phyloP scores from a whole-genome alignment of 1,140 invertebrate species.

The Calliphora vicina region DNA sequence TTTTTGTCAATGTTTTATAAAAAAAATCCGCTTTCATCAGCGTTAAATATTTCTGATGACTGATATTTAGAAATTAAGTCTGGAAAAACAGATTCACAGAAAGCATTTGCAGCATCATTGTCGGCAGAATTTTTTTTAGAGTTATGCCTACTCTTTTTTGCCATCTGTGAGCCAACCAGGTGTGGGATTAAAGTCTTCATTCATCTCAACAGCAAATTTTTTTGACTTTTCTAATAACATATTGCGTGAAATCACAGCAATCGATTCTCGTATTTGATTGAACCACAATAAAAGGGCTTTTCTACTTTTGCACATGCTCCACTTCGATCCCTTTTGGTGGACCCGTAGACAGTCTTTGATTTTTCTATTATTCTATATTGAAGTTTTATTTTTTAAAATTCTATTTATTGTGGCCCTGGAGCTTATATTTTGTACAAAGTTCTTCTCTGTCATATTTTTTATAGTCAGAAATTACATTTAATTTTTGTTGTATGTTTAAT shows the following conservation, averaged over 20 bases:
- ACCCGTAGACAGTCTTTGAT: too few species aligned
- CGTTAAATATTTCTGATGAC: slow-evolving; percentile 16
- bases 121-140: neutral
- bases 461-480: neutral
- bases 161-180: neutral
- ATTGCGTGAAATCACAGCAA: neutral
- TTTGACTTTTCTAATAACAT: slow-evolving; percentile 22
- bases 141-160: neutral
- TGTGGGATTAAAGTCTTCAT: slow-evolving; percentile 20
- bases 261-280: neutral
- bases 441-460: slow-evolving; percentile 7
- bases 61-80: neutral
- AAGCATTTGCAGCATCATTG: neutral
- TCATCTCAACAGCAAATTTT: slow-evolving; percentile 11
- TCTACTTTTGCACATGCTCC: neutral
- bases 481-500: neutral
- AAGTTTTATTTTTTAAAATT: neutral
- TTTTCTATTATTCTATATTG: neutral
- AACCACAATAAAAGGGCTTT: slow-evolving; percentile 22
- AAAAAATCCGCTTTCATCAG: slow-evolving; percentile 25
- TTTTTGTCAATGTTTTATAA: slow-evolving; percentile 28
- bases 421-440: slow-evolving; percentile 2
- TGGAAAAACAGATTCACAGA: neutral
- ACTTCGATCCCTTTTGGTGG: neutral
- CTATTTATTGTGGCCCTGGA: neutral